Conservation (phyloP, 1,140 invertebrate genomes). For the Zaprionus ghesquierei region DNA sequence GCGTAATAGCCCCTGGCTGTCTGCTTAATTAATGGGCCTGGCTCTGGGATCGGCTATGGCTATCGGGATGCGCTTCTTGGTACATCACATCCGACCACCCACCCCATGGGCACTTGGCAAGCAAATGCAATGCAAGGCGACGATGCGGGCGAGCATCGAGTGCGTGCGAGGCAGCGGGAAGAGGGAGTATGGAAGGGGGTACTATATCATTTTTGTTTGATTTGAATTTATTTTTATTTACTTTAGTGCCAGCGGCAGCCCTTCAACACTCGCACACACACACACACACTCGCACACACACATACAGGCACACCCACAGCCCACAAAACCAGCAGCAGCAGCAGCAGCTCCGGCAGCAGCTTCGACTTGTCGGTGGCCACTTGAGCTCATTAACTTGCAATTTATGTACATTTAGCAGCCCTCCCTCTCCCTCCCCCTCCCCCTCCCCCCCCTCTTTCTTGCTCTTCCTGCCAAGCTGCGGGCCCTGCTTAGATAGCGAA, state of each 20-base stretch:
- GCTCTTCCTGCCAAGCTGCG: constrained; percentile 50
- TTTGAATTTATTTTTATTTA: constrained; percentile 42
- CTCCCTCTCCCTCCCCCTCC: too few species aligned
- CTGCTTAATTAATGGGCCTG: constrained; percentile 65
- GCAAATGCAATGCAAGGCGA: not conserved
- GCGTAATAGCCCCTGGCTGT: constrained; percentile 60
- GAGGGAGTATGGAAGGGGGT: too few species aligned
- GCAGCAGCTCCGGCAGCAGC: not conserved
- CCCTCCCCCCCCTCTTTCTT: too few species aligned
- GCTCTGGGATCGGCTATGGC: not conserved
- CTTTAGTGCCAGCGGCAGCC: constrained; percentile 1
- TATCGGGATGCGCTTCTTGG: not conserved
- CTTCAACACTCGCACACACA: not conserved
- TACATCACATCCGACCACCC: not conserved
- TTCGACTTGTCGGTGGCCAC: constrained; percentile 32
- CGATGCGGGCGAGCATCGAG: constrained; percentile 26
- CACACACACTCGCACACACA: not conserved
- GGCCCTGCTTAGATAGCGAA: constrained; percentile 17
- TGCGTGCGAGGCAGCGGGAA: too few species aligned
- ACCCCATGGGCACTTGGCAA: too few species aligned
- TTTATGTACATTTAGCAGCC: constrained; percentile 37
- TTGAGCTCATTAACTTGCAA: constrained; percentile 70
- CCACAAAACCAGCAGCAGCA: not conserved
- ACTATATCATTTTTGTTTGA: constrained; percentile 27
- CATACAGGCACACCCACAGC: not conserved